Percentiles rank a stretch among this genome's conserved stretches.
Conservation (phyloP, 2,888 invertebrate genomes). For the Hirtodrosophila trivittata region DNA sequence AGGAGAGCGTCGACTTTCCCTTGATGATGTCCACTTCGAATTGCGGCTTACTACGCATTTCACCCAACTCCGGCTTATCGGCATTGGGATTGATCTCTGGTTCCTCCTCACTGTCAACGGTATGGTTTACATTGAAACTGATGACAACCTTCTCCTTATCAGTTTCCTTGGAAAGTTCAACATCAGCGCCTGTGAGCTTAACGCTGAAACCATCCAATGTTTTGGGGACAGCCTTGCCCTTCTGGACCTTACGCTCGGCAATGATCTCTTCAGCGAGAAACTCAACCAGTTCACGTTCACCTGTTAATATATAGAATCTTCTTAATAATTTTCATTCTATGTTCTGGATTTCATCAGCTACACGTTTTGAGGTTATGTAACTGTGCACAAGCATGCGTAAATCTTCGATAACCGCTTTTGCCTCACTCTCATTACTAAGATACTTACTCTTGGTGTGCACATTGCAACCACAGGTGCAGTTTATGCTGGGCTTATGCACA, state of each 20-base stretch:
- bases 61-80: slow-evolving; percentile 90
- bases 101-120: slow-evolving; percentile 92
- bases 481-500: slow-evolving; percentile 86
- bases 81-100: slow-evolving; percentile 86
- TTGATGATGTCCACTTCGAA: slow-evolving; percentile 94
- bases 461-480: slow-evolving; percentile 89
- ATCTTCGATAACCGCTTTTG: not conserved
- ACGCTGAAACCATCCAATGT: slow-evolving; percentile 93
- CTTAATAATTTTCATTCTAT: slow-evolving; percentile 16
- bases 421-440: not conserved
- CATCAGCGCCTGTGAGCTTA: slow-evolving; percentile 91
- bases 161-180: slow-evolving; percentile 90
- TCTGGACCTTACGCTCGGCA: slow-evolving; percentile 93
- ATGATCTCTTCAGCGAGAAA: slow-evolving; percentile 97
- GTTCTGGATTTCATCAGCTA: slow-evolving; percentile 31
- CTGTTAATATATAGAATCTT: slow-evolving; percentile 84
- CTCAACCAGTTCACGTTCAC: slow-evolving; percentile 93
- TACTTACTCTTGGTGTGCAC: slow-evolving; percentile 89
- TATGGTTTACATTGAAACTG: slow-evolving; percentile 96
- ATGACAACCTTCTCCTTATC: slow-evolving; percentile 90
- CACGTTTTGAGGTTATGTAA: slow-evolving; percentile 80
- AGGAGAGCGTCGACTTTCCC: slow-evolving; percentile 90
- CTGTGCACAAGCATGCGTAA: slow-evolving; percentile 3
- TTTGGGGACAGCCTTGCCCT: slow-evolving; percentile 89
- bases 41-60: slow-evolving; percentile 95